Evolutionary conservation across 2,113 vertebrate genomes (phyloP), one percentile per base, ranked within the genome.

Genomic region (Ammodytes marinus): DNA sequence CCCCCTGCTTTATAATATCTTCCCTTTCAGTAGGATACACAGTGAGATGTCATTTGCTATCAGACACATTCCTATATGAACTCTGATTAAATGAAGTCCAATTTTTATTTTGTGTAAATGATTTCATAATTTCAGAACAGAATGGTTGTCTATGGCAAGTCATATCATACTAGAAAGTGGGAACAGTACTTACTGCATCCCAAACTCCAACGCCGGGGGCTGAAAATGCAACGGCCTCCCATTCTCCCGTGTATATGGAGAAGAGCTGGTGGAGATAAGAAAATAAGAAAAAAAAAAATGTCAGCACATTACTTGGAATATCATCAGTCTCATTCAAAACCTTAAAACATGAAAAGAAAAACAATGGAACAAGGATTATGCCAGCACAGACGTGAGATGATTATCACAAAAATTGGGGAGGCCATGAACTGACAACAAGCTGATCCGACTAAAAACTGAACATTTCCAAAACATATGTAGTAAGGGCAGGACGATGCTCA

Each of bases 141-240:
- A 68, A 47, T 54, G 9, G 45, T 47, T 76, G 65, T 82, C 27
- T 60, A 42, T 14, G 17, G 10, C 68, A 61, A 0, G 15, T 64
- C 17, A 45, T n/a, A 55, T 46, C 42, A 70, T 75, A 86, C 5
- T 0, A 50, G 4, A 17, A 67, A 69, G 61, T 60, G 73, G 75
- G 39, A 80, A 49, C 13, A 55, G 64, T 13, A 97, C 98, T 98
- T 94, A 99, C 98, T 99, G 98, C 78, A 94, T 93, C 92, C 97
- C 97, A 91, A 99, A 99, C 94, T 98, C 96, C 91, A 99, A 86
- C 79, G 94, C 93, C 71, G 97, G 95, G 0, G 98, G 98, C 88
- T 98, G 96, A 90, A 99, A 98, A 94, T 95, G 94, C 92, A 99
- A 93, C 55, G 95, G 95, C 91, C 94, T 97, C 89, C 95, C 96